Evolutionary conservation across 2,113 vertebrate species (phyloP), one percentile per base, ranked within the genome.

Genomic region (Chionomys nivalis): DNA sequence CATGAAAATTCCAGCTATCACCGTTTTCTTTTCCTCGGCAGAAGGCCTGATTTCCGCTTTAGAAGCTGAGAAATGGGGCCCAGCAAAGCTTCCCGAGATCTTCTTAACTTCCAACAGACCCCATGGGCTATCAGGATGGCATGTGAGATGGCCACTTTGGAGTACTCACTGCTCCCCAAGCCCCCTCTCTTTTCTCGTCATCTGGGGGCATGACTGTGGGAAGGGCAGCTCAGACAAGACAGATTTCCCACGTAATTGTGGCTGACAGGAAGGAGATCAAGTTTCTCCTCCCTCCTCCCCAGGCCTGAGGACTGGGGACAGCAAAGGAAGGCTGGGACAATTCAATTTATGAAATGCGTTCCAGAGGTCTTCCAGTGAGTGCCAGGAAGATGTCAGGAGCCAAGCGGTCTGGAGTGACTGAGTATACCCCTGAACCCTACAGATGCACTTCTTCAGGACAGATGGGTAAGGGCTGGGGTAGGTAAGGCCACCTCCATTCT

Each of bases 351-450:
- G 73, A 91, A 95, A 81, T 93, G 33, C 90, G 31, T 97, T 98
- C 94, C 89, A 87, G 91, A 88, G 31, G 47, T 96, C 97, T 98
- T 97, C 83, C 95, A 72, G 3, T 90, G 87, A 78, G 33, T 82
- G 83, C 93, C 3, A 21, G 79, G 52, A 92, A 73, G 85, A 72
- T 78, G 47, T 83, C 86, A 96, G 93, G 94, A 96, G 85, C 93
- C 9, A 10, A 95, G 89, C 19, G 17, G 26, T 55, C 89, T 97
- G 70, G 1, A 83, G 63, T 87, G 96, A 94, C 16, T 63, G 36
- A 96, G 89, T 6, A 16, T 6, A 16, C 87, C 91, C 90, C 73
- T 1, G 5, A 91, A 88, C 8, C 47, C n/a, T 81, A 19, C 55
- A 90, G 76, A 94, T 97, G 89, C 3, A 58, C 61, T 91, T 94